phyloP scores from a whole-genome alignment of 2,113 vertebrate species.

The Mormyrus lacerda region DNA sequence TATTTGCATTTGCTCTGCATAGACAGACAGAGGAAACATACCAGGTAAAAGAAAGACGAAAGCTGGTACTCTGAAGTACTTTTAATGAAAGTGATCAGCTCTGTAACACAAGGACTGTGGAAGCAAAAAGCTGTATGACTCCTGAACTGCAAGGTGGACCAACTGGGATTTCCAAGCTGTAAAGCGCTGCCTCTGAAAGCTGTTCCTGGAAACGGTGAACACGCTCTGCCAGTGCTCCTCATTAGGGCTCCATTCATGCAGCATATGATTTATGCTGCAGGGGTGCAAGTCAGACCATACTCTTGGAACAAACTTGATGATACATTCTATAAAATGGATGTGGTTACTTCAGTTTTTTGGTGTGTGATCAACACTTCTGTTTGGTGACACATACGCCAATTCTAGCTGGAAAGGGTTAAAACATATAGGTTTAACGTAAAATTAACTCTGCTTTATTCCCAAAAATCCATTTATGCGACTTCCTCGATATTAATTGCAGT shows the following conservation, averaged over 20 bases:
- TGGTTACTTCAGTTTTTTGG: neutral
- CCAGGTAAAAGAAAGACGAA: neutral
- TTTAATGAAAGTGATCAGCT: neutral
- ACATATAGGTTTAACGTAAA: neutral
- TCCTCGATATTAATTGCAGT: neutral
- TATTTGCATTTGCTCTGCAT: neutral
- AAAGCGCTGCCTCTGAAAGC: neutral
- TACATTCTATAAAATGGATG: neutral
- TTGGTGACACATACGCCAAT: neutral
- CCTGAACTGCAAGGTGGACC: neutral
- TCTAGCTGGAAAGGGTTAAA: neutral
- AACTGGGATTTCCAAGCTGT: neutral
- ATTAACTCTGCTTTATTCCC: neutral
- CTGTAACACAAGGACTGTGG: neutral
- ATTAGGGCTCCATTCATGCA: neutral
- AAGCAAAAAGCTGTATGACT: neutral
- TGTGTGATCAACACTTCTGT: neutral
- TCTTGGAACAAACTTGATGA: neutral
- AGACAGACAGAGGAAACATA: neutral
- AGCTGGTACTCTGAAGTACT: neutral
- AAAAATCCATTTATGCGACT: neutral
- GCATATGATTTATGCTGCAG: neutral
- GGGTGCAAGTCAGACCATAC: neutral
- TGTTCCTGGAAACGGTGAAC: neutral
- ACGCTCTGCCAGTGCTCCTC: neutral